Conservation (phyloP, 1,140 invertebrate species). For the Cydia pomonella region DNA sequence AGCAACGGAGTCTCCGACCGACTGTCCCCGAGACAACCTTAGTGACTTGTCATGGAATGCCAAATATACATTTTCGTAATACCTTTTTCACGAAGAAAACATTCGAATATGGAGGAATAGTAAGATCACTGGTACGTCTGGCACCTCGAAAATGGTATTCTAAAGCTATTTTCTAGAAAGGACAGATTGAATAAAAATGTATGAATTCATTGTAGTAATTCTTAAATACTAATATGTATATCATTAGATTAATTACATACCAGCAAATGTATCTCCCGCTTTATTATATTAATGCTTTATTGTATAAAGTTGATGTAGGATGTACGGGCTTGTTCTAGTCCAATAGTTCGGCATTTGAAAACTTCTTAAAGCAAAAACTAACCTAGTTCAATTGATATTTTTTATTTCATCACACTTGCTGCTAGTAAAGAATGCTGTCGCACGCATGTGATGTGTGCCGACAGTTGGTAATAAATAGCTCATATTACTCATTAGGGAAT, state of each 20-base stretch:
- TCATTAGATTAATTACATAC: no score
- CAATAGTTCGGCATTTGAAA: background rate
- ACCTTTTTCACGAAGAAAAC: background rate
- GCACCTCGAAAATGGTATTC: constrained; percentile 26
- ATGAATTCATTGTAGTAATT: constrained; percentile 24
- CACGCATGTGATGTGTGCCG: no score
- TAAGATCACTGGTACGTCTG: constrained; percentile 12
- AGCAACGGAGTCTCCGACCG: background rate
- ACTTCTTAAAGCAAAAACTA: background rate
- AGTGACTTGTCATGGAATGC: background rate
- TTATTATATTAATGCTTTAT: no score
- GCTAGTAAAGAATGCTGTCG: no score
- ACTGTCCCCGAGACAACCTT: background rate
- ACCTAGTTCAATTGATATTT: no score
- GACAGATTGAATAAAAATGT: constrained; percentile 28
- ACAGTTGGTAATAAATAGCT: no score
- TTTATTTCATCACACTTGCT: background rate
- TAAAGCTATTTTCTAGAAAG: constrained; percentile 27
- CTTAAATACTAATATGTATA: constrained; percentile 13
- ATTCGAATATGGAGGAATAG: constrained; percentile 5
- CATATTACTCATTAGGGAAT: no score
- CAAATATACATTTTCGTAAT: background rate
- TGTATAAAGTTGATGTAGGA: background rate
- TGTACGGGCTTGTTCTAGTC: background rate
- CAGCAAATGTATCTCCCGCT: background rate